These are phyloP conservation scores for Syrphus vitripennis DNA, from an alignment of 2,888 invertebrate genomes.

Conservation along the genomic window DNA sequence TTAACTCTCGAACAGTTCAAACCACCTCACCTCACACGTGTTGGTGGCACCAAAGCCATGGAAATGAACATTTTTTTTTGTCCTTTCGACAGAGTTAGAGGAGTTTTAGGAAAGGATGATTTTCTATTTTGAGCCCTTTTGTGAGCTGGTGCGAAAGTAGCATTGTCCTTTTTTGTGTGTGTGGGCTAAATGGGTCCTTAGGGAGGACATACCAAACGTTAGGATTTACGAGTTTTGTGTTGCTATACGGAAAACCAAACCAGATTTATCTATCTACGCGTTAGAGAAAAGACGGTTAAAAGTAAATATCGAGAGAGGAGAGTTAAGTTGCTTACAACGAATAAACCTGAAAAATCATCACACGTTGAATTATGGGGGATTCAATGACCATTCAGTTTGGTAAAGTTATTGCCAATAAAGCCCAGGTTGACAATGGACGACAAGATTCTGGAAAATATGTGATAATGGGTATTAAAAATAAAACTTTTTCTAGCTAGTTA, in stretches of 20 bases:
- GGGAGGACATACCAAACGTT: constrained; percentile 70
- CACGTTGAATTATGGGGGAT: constrained; percentile 66
- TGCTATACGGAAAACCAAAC: constrained; percentile 58
- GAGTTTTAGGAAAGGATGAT: not conserved
- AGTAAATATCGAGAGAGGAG: constrained; percentile 44
- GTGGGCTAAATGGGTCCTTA: constrained; percentile 20
- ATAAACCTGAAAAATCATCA: constrained; percentile 68
- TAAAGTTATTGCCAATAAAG: constrained; percentile 69
- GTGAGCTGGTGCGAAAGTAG: constrained; percentile 23
- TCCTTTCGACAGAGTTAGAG: not conserved
- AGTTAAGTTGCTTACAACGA: constrained; percentile 58
- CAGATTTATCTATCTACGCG: constrained; percentile 78
- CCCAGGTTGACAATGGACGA: constrained; percentile 52
- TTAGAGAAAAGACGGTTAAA: constrained; percentile 18
- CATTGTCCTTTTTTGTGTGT: constrained; percentile 52
- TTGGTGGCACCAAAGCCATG: too few relatives aligned
- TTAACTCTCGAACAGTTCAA: constrained; percentile 20
- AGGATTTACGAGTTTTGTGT: constrained; percentile 76
- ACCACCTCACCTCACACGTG: constrained; percentile 31
- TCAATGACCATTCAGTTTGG: constrained; percentile 62
- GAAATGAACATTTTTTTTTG: constrained; percentile 24
- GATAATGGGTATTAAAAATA: constrained; percentile 53
- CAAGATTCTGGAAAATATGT: constrained; percentile 29
- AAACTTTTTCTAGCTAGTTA: constrained; percentile 49
- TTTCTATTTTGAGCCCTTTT: constrained; percentile 6